Conservation (phyloP, 2,888 invertebrate genomes). For the Carabus problematicus region DNA sequence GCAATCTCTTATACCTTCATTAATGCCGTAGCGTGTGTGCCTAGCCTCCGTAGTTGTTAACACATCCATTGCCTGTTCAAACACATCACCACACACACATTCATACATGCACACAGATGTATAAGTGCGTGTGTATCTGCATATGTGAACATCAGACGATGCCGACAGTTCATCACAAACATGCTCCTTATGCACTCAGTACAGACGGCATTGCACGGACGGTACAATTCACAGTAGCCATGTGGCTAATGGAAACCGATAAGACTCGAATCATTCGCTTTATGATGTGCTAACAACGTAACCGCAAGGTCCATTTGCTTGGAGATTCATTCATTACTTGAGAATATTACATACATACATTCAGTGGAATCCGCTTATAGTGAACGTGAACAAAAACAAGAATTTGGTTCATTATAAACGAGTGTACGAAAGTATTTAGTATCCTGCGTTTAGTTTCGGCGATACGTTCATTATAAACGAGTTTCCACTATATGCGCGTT, state of each 20-base stretch:
- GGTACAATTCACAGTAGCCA: slow-evolving; percentile 24
- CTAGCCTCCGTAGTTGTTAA: slow-evolving; percentile 24
- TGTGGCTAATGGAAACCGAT: slow-evolving; percentile 56
- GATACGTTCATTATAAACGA: no score
- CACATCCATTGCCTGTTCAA: slow-evolving; percentile 24
- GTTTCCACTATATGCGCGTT: no score
- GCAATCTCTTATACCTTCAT: slow-evolving; percentile 25
- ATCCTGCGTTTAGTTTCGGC: no score
- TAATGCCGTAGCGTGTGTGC: not conserved
- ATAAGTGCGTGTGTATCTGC: slow-evolving; percentile 20
- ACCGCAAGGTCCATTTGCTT: no score
- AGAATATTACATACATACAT: slow-evolving; percentile 1
- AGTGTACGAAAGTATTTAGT: no score
- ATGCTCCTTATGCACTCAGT: no score
- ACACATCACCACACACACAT: slow-evolving; percentile 7
- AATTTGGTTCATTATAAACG: no score
- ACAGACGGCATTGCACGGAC: no score
- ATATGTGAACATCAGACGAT: slow-evolving; percentile 26
- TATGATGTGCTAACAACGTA: slow-evolving; percentile 59
- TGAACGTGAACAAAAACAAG: no score
- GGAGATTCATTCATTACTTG: no score
- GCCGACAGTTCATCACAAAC: slow-evolving; percentile 6
- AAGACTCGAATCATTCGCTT: slow-evolving; percentile 57
- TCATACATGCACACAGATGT: not conserved
- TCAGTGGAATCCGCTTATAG: no score